Conservation (phyloP, 2,797 vertebrate species). For the Tachyglossus aculeatus region DNA sequence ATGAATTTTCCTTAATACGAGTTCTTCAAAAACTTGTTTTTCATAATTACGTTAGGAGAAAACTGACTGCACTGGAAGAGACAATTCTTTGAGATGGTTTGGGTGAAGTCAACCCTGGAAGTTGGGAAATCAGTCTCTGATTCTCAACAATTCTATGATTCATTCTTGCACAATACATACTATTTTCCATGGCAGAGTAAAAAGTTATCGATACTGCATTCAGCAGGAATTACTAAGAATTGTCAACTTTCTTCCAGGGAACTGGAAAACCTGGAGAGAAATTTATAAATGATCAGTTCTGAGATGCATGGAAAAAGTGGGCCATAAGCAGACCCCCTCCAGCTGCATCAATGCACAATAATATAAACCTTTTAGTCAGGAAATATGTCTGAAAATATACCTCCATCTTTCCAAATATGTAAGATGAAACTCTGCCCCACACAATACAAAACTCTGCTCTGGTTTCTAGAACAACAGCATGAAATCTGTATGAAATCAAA, state of each 20-base stretch:
- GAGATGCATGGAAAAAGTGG: conserved; percentile 20
- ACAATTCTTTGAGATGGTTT: too few species aligned
- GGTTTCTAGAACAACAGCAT: conserved; percentile 22
- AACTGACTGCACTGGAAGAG: too few species aligned
- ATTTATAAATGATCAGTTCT: conserved; percentile 32
- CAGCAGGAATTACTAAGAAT: background rate
- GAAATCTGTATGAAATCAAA: conserved; percentile 33
- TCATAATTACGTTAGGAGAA: too few species aligned
- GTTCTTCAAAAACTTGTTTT: too few species aligned
- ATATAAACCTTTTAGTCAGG: conserved; percentile 33
- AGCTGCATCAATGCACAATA: conserved; percentile 37
- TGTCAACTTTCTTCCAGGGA: conserved; percentile 6
- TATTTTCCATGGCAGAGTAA: too few species aligned
- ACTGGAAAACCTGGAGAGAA: conserved; percentile 21
- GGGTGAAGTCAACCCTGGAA: too few species aligned
- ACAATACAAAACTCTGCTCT: conserved; percentile 16
- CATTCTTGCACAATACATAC: too few species aligned
- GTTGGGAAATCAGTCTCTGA: too few species aligned
- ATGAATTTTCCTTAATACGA: too few species aligned
- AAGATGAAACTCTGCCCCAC: conserved; percentile 23
- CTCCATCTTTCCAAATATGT: conserved; percentile 21
- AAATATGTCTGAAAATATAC: conserved; percentile 53
- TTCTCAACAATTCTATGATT: too few species aligned
- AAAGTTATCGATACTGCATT: too few species aligned
- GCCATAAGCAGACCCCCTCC: conserved; percentile 39